These are phyloP conservation scores for Tolypeutes matacus DNA, from an alignment of 2,797 vertebrate species.

Conservation along the genomic window DNA sequence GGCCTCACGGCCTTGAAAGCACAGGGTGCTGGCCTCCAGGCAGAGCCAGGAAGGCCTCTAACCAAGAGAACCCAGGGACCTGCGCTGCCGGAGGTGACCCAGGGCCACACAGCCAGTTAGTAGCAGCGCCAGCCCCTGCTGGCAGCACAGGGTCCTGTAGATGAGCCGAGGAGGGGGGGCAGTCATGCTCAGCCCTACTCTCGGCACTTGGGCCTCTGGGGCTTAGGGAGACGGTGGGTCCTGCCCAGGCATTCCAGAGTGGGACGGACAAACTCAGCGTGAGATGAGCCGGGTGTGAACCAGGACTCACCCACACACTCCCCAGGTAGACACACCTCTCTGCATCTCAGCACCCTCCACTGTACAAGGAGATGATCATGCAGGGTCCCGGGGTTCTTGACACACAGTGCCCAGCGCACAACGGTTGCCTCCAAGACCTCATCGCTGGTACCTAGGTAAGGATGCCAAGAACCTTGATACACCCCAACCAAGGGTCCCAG, in stretches of 20 bases:
- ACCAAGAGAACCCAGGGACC: background rate
- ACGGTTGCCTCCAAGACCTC: background rate
- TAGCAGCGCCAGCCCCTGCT: too few relatives aligned
- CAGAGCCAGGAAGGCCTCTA: background rate
- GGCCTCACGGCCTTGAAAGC: fast-evolving
- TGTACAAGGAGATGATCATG: background rate
- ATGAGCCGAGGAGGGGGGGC: too few relatives aligned
- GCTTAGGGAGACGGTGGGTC: background rate
- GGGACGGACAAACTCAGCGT: background rate
- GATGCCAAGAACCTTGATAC: background rate
- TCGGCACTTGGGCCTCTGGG: background rate
- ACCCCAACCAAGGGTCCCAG: background rate
- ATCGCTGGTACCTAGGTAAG: background rate
- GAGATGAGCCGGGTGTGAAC: background rate
- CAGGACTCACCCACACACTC: fast-evolving
- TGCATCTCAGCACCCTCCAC: background rate
- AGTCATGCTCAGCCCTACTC: background rate
- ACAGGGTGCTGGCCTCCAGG: background rate
- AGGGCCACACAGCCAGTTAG: background rate
- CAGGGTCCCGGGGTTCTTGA: background rate
- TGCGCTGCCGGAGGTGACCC: fast-evolving
- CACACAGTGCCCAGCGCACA: background rate
- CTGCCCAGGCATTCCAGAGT: background rate
- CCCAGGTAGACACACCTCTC: background rate
- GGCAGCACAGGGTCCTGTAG: too few relatives aligned